phyloP scores from a whole-genome alignment of 2,888 invertebrate genomes.

The Hydropsyche betteni region DNA sequence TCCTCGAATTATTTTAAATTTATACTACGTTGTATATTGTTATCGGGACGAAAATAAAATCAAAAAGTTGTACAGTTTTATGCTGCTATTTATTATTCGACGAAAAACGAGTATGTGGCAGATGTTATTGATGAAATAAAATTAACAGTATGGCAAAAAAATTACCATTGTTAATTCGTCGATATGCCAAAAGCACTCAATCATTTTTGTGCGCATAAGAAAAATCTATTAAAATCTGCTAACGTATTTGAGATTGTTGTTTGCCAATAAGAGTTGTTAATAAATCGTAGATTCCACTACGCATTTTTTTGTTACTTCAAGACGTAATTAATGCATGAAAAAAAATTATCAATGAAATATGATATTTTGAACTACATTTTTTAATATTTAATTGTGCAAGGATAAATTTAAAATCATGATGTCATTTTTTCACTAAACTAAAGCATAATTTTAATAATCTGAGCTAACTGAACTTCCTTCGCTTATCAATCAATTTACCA shows the following conservation, averaged over 20 bases:
- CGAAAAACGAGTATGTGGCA: no score
- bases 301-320: not conserved
- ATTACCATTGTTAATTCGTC: not conserved
- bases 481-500: no score
- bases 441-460: no score
- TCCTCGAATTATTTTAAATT: no score
- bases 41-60: no score
- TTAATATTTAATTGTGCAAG: no score
- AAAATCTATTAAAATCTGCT: slow-evolving; percentile 2
- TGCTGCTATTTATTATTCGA: no score
- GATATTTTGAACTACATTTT: not conserved
- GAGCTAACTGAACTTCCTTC: no score
- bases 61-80: no score
- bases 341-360: slow-evolving; percentile 6
- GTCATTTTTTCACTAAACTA: no score
- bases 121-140: not conserved
- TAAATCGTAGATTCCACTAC: slow-evolving; percentile 5
- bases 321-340: not conserved
- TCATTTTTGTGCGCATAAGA: not conserved
- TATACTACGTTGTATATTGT: no score
- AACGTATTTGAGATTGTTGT: not conserved
- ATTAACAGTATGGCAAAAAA: not conserved
- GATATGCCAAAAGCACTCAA: not conserved
- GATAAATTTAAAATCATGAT: no score
- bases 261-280: slow-evolving; percentile 4